These are phyloP conservation scores for Psittacus erithacus DNA, from an alignment of 2,113 vertebrate species.

Conservation along the genomic window DNA sequence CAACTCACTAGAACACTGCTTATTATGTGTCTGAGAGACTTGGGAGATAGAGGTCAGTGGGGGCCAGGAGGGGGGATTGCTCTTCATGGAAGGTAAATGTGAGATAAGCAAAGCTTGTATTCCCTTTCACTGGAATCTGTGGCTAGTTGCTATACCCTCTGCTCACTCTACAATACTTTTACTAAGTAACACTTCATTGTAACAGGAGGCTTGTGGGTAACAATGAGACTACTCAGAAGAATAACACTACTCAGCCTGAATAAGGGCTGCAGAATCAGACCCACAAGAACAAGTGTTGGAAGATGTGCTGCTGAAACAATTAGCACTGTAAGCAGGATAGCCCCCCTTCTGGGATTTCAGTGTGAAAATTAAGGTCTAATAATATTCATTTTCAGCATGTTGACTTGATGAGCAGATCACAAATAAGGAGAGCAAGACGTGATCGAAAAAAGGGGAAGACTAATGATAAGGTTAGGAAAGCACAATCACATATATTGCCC, in stretches of 20 bases:
- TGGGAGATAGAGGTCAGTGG: neutral
- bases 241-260: neutral
- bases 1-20: neutral
- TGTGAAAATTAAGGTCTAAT: slow-evolving; percentile 14
- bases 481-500: neutral
- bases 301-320: slow-evolving; percentile 14
- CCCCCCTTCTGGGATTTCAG: neutral
- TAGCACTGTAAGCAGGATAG: neutral
- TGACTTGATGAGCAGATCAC: neutral
- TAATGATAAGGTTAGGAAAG: neutral
- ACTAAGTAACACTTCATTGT: neutral
- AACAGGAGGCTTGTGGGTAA: neutral
- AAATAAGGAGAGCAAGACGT: neutral
- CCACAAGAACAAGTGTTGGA: neutral
- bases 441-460: neutral
- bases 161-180: neutral
- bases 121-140: neutral
- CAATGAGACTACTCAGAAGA: neutral
- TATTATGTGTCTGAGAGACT: neutral
- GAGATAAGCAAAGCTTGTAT: neutral
- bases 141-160: neutral
- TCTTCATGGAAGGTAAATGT: neutral
- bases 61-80: accelerated
- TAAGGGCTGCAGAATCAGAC: neutral
- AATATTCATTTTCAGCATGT: slow-evolving; percentile 17